Percentiles rank a stretch among this genome's conserved stretches.
Conservation (phyloP, 2,888 invertebrate genomes). For the Folsomia manolachei region DNA sequence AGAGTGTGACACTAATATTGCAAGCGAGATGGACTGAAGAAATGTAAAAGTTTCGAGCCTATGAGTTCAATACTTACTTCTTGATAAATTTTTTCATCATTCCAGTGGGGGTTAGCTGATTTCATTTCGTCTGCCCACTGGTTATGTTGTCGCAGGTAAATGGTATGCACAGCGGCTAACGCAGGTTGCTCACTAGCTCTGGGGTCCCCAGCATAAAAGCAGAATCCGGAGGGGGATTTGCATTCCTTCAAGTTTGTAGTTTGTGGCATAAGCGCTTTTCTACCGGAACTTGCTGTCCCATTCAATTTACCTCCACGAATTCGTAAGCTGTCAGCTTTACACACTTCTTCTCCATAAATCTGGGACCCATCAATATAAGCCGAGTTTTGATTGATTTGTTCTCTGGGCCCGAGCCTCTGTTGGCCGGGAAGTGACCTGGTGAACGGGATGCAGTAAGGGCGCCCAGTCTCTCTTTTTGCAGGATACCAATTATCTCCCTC, state of each 20-base stretch:
- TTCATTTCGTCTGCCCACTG: constrained; percentile 74
- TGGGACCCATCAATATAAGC: constrained; percentile 83
- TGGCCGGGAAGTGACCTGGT: constrained; percentile 92
- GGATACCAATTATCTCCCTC: constrained; percentile 86
- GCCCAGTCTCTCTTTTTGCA: constrained; percentile 74
- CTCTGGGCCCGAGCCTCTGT: constrained; percentile 79
- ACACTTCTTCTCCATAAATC: constrained; percentile 84
- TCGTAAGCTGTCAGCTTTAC: constrained; percentile 72
- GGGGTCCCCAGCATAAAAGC: constrained; percentile 86
- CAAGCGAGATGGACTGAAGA: not conserved
- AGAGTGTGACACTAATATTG: too few relatives aligned
- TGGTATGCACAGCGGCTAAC: constrained; percentile 80
- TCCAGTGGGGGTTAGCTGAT: constrained; percentile 84
- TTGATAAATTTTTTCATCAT: constrained; percentile 78
- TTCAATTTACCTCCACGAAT: constrained; percentile 79
- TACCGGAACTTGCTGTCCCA: constrained; percentile 65
- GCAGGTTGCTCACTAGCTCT: constrained; percentile 90
- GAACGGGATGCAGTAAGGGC: constrained; percentile 85
- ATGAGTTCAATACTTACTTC: constrained; percentile 54
- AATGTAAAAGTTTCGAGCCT: not conserved
- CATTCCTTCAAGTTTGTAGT: constrained; percentile 69
- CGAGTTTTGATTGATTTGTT: constrained; percentile 91
- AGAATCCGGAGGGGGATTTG: constrained; percentile 77
- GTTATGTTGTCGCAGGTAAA: constrained; percentile 87
- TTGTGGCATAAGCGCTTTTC: constrained; percentile 76